Conservation (phyloP, 2,797 vertebrate genomes). For the Acridotheres tristis region DNA sequence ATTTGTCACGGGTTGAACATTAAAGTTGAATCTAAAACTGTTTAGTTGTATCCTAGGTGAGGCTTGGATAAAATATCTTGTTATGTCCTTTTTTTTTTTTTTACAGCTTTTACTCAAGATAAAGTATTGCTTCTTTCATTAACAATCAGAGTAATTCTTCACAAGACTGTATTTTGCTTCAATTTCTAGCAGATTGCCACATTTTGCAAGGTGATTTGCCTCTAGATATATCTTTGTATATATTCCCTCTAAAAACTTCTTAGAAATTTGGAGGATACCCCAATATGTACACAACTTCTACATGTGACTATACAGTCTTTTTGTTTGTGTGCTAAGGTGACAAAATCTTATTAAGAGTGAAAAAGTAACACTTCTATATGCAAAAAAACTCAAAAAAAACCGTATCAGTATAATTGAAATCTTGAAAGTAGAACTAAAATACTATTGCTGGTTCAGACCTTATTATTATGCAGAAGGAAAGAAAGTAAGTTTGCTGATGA, state of each 20-base stretch:
- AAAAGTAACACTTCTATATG: background rate
- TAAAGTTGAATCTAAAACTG: background rate
- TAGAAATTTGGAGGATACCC: background rate
- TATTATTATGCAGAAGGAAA: background rate
- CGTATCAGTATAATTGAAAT: background rate
- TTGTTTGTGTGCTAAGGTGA: background rate
- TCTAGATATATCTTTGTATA: background rate
- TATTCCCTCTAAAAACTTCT: background rate
- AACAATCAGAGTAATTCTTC: background rate
- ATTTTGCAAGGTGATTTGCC: background rate
- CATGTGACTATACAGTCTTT: background rate
- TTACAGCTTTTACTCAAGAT: background rate
- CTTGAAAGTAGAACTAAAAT: background rate
- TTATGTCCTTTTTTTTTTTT: background rate
- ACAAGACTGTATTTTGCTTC: background rate
- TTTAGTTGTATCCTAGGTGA: background rate
- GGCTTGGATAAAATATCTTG: background rate
- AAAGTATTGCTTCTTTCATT: background rate
- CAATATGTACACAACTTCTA: fast-evolving
- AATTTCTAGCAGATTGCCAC: background rate
- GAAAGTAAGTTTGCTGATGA: background rate
- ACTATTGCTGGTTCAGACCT: fast-evolving
- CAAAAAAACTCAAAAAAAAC: background rate
- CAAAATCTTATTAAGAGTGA: background rate
- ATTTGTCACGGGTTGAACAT: background rate